Conservation (phyloP, 2,797 vertebrate species). For the Peromyscus attwateri region DNA sequence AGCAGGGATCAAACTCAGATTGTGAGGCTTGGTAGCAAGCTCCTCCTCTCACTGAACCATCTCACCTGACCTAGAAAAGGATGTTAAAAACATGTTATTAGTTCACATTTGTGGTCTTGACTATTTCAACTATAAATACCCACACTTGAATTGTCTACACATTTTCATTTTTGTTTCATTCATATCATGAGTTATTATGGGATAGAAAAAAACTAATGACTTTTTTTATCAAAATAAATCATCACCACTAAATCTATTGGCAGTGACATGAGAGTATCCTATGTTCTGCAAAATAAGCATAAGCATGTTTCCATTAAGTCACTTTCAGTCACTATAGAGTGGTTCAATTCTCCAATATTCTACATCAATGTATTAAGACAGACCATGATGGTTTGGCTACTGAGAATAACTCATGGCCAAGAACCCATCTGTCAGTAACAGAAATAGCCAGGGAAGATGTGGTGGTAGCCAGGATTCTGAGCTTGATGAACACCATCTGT, state of each 20-base stretch:
- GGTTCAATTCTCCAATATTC: not conserved
- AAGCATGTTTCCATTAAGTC: not conserved
- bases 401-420: not conserved
- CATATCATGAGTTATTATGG: not conserved
- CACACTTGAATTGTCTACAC: not conserved
- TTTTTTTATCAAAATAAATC: slow-evolving; percentile 13
- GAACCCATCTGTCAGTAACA: not conserved
- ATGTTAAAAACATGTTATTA: not conserved
- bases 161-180: not conserved
- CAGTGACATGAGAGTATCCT: not conserved
- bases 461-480: not conserved
- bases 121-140: not conserved
- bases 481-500: not conserved
- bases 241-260: not conserved
- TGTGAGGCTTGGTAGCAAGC: not conserved
- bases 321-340: not conserved
- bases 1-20: not conserved
- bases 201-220: not conserved
- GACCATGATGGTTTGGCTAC: slow-evolving; percentile 4
- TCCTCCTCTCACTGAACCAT: not conserved
- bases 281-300: not conserved
- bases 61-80: not conserved
- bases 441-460: not conserved
- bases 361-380: not conserved
- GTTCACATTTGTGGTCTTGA: not conserved